Percentiles rank a stretch among this genome's conserved stretches.
phyloP scores from a whole-genome alignment of 2,888 invertebrate species.

The Itoplectis maculator region DNA sequence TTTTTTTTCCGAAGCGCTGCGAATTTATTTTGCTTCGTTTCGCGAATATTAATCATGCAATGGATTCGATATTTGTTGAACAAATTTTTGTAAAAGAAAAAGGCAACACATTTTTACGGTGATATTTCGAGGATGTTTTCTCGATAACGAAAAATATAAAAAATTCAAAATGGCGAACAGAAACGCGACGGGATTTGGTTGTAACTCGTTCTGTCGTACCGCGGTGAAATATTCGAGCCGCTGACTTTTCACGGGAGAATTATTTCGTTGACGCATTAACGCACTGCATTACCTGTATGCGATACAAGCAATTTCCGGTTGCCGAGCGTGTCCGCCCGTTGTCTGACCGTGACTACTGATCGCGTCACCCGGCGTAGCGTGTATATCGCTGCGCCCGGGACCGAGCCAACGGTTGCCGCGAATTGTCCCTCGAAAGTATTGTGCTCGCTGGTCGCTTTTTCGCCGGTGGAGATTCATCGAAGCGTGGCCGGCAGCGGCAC shows the following conservation, averaged over 20 bases:
- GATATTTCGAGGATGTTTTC: too few species aligned
- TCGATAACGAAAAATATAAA: too few species aligned
- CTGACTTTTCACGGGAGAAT: neutral
- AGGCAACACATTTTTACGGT: too few species aligned
- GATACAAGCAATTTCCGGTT: slow-evolving; percentile 16
- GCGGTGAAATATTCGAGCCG: neutral
- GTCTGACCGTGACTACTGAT: slow-evolving; percentile 28
- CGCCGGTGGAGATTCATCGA: slow-evolving; percentile 59
- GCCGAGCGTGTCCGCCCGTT: slow-evolving; percentile 3
- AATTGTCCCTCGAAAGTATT: slow-evolving; percentile 56
- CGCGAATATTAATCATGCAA: too few species aligned
- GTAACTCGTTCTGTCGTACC: neutral
- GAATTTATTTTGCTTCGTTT: too few species aligned
- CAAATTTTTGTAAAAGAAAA: too few species aligned
- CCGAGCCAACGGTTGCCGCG: slow-evolving; percentile 51
- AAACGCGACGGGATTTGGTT: too few species aligned
- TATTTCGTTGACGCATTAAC: neutral
- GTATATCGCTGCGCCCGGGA: slow-evolving; percentile 3
- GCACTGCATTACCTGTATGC: neutral
- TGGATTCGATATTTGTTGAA: too few species aligned
- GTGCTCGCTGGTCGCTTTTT: slow-evolving; percentile 59
- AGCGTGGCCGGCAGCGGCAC: slow-evolving; percentile 58
- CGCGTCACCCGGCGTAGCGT: slow-evolving; percentile 15
- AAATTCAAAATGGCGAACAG: neutral
- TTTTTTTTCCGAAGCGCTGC: too few species aligned